Conservation (phyloP, 2,113 vertebrate genomes). For the Aleadryas rufinucha region DNA sequence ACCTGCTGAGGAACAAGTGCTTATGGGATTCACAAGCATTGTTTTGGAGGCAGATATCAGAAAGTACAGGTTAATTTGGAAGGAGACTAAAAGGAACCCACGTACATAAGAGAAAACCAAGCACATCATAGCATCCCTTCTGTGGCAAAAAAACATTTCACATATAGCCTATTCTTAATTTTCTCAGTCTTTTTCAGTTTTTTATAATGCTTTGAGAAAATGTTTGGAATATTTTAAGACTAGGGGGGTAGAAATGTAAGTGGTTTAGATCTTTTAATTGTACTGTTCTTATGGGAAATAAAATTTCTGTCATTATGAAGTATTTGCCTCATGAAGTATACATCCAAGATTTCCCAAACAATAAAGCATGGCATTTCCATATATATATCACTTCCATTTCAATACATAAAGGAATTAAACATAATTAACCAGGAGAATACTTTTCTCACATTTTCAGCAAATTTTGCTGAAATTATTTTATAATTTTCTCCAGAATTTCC, state of each 20-base stretch:
- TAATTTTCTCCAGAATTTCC: not conserved
- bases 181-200: not conserved
- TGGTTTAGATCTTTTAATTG: not conserved
- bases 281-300: not conserved
- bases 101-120: not conserved
- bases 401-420: not conserved
- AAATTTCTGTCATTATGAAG: not conserved
- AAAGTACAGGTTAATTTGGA: not conserved
- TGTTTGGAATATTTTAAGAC: not conserved
- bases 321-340: not conserved
- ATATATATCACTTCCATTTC: not conserved
- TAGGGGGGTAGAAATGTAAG: not conserved
- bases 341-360: not conserved
- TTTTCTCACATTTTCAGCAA: not conserved
- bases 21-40: not conserved
- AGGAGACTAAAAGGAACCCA: not conserved
- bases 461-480: not conserved
- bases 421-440: not conserved
- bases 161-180: not conserved
- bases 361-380: not conserved
- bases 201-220: not conserved
- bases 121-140: fast-evolving
- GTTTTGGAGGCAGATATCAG: not conserved
- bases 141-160: not conserved
- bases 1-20: not conserved